Percentiles rank a stretch among this genome's conserved stretches.
Evolutionary conservation across 2,113 vertebrate species (phyloP).

Genomic region (Ictalurus punctatus): DNA sequence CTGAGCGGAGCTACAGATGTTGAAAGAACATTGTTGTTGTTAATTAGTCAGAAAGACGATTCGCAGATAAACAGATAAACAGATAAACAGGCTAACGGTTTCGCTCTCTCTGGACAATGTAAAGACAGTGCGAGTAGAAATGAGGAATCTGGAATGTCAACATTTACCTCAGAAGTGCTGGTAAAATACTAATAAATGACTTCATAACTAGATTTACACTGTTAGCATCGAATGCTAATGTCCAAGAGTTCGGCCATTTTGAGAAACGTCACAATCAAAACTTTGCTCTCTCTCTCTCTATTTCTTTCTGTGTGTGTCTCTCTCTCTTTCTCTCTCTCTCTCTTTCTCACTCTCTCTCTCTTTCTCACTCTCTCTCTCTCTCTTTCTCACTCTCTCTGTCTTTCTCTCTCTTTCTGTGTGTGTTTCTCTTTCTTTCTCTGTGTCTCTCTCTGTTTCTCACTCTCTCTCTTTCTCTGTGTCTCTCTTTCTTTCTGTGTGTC

Average conservation of each 20-base stretch:
- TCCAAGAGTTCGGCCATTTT: background rate
- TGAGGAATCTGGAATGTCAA: background rate
- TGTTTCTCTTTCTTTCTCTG: background rate
- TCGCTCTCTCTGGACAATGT: background rate
- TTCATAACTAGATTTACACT: background rate
- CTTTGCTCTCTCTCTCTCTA: conserved; percentile 15
- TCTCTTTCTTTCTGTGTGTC: background rate
- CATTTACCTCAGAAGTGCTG: background rate
- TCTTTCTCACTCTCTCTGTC: too few species aligned
- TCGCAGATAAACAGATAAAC: too few species aligned
- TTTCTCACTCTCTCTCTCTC: too few species aligned
- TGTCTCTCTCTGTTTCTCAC: background rate
- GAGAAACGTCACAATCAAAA: background rate
- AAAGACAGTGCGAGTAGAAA: background rate
- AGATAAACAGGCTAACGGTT: background rate
- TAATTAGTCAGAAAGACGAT: too few species aligned
- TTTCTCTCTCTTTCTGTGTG: background rate
- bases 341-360: conserved; percentile 4
- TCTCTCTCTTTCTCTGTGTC: too few species aligned
- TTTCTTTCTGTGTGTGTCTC: background rate
- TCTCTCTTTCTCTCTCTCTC: background rate
- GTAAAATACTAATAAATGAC: background rate
- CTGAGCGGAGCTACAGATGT: background rate
- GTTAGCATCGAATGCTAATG: background rate
- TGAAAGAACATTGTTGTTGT: background rate